Base-by-base conservation (phyloP, 2,113 vertebrate species). In the Pavo muticus region DNA sequence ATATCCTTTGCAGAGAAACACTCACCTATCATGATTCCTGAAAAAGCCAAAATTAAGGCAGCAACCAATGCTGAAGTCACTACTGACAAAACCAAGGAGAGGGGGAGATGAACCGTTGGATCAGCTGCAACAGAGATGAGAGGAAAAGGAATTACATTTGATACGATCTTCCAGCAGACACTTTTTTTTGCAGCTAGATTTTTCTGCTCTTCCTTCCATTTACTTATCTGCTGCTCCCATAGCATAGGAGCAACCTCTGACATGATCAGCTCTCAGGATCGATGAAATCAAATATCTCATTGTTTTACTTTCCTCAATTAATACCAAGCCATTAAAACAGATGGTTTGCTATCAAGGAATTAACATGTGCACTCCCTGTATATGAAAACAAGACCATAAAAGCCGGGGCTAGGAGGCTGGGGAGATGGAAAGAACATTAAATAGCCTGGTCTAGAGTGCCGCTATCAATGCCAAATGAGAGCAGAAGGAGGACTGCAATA, bases 21-120 rank as follows among this genome's bases (percentile, higher is more conserved):
- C 99, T 98, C 94, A 99, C 99, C 99, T 84, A 99, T 99, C 99
- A 99, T 99, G 96, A 99, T 99, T 72, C 99, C 99, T 0, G 99
- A 99, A 95, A 99, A 99, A 14, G 98, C 99, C 95, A 99, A 97
- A 95, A 99, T 98, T 32, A 99, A 98, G 79, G 98, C 99, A 14
- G 99, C 99, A 84, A 99, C 99, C 90, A 99, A 97, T 29, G 99
- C 99, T 3, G 99, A 99, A 30, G 99, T 99, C 81, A 99, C 99
- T 25, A 99, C 99, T 0, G 99, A 99, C 77, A 99, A 98, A 56
- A 98, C 98, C 96, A 99, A 97, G 15, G 99, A 99, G 68, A 99
- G 98, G 1, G 98, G 98, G 61, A 98, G 96, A 84, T 96, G 98
- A 45, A 98, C 97, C 68, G 97, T 96, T 9, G 97, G 95, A 48